phyloP scores from a whole-genome alignment of 2,113 vertebrate genomes.

The Mastomys coucha region DNA sequence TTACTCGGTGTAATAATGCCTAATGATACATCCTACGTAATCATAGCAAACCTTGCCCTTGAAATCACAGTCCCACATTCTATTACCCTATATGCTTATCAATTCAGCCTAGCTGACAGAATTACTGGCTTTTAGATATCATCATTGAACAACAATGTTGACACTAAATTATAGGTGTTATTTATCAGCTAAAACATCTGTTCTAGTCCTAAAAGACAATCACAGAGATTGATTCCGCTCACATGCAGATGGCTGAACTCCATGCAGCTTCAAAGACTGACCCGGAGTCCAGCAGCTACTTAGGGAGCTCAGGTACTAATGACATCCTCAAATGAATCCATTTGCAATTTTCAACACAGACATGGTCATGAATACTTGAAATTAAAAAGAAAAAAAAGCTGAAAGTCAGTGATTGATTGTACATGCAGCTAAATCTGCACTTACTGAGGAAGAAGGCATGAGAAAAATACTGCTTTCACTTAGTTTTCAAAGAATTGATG shows the following conservation, averaged over 20 bases:
- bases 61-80: conserved; percentile 52
- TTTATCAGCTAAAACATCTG: conserved; percentile 55
- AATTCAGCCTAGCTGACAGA: conserved; percentile 8
- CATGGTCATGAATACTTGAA: conserved; percentile 79
- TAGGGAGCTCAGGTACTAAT: conserved; percentile 80
- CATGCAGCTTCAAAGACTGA: conserved; percentile 28
- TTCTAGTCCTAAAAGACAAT: neutral
- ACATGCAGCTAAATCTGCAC: conserved; percentile 69
- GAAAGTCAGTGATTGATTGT: conserved; percentile 81
- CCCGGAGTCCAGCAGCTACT: conserved; percentile 66
- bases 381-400: conserved; percentile 63
- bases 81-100: conserved; percentile 37
- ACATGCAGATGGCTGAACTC: conserved; percentile 32
- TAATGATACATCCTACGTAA: conserved; percentile 74
- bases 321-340: conserved; percentile 78
- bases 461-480: conserved; percentile 82
- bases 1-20: conserved; percentile 69
- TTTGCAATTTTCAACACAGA: conserved; percentile 79
- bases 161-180: conserved; percentile 62
- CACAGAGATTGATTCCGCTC: conserved; percentile 17
- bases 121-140: conserved; percentile 49
- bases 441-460: conserved; percentile 78
- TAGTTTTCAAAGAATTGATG: conserved; percentile 81
- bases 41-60: conserved; percentile 56
- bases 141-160: conserved; percentile 41